Conservation (phyloP, 2,797 vertebrate genomes). For the Tolypeutes matacus region DNA sequence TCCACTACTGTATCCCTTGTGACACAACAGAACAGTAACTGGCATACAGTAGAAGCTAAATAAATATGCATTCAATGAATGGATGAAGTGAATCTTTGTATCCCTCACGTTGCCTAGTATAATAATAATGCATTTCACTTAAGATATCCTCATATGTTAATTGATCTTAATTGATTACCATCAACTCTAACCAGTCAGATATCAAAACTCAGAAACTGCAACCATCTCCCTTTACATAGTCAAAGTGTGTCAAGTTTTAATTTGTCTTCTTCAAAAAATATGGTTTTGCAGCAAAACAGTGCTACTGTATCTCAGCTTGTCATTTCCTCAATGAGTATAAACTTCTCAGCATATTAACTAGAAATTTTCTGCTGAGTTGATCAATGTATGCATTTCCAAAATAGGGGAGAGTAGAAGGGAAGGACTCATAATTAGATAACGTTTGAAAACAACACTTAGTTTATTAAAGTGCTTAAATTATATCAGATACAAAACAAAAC, state of each 20-base stretch:
- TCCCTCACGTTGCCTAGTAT: background rate
- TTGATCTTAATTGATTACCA: background rate
- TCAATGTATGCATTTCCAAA: slow-evolving; percentile 18
- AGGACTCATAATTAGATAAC: background rate
- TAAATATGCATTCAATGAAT: background rate
- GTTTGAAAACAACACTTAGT: background rate
- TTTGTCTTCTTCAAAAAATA: background rate
- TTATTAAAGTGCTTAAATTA: background rate
- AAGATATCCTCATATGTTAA: background rate
- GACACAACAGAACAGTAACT: background rate
- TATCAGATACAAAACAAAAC: background rate
- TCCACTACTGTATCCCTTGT: background rate
- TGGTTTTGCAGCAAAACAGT: background rate
- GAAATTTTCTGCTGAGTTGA: background rate
- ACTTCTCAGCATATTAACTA: background rate
- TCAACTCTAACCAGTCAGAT: background rate
- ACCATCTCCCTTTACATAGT: background rate
- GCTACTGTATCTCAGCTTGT: background rate
- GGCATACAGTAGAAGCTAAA: background rate
- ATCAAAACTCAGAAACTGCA: background rate
- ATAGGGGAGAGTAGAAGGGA: background rate
- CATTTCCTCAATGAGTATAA: background rate
- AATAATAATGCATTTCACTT: background rate
- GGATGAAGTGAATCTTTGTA: background rate
- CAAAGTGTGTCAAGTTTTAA: background rate